These are phyloP conservation scores for Chymomyza caudatula DNA, from an alignment of 2,888 invertebrate genomes.

Conservation along the genomic window DNA sequence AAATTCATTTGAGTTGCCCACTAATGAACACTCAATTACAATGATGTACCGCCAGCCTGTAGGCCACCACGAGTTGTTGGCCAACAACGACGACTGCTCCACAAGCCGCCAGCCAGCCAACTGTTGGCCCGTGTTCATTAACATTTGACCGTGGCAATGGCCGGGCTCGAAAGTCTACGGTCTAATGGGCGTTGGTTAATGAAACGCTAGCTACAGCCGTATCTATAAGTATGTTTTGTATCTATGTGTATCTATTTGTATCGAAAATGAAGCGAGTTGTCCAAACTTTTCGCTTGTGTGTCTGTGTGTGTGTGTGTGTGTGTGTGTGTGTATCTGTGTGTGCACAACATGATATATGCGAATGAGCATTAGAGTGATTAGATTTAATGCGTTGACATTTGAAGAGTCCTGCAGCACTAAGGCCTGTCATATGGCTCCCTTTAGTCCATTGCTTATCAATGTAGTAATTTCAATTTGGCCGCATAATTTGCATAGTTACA, in stretches of 20 bases:
- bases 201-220: background rate
- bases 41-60: slow-evolving; percentile 51
- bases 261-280: slow-evolving; percentile 28
- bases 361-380: slow-evolving; percentile 41
- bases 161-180: background rate
- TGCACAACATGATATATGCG: background rate
- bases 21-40: slow-evolving; percentile 72
- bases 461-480: slow-evolving; percentile 32
- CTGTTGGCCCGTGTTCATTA: no score
- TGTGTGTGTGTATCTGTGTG: background rate
- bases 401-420: slow-evolving; percentile 7
- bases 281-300: slow-evolving; percentile 9
- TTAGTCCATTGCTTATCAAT: background rate
- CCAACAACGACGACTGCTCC: background rate
- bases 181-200: slow-evolving; percentile 1
- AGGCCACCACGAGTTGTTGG: slow-evolving; percentile 11
- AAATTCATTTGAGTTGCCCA: slow-evolving; percentile 56
- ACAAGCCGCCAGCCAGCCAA: background rate
- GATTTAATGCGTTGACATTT: slow-evolving; percentile 63
- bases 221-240: background rate
- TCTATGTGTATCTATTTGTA: slow-evolving; percentile 62
- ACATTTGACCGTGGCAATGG: slow-evolving; percentile 54
- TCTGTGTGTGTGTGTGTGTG: slow-evolving; percentile 27
- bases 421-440: background rate
- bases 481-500: slow-evolving; percentile 2